phyloP scores from a whole-genome alignment of 2,888 invertebrate species.

The Neoitamus cyanurus region DNA sequence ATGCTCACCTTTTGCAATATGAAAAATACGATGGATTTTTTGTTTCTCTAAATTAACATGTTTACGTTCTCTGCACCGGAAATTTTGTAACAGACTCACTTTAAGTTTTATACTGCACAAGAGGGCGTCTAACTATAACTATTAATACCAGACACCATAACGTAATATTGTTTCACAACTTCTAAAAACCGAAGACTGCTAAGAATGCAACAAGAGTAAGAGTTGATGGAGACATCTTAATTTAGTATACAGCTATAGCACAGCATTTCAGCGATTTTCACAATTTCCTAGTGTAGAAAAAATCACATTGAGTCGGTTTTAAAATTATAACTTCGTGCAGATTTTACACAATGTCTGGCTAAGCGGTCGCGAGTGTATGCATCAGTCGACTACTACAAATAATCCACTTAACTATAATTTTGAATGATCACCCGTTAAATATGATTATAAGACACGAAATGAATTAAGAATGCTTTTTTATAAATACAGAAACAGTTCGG shows the following conservation, averaged over 20 bases:
- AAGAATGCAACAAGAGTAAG: constrained; percentile 23
- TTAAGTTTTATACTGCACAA: not conserved
- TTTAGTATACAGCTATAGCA: not conserved
- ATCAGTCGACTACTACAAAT: not conserved
- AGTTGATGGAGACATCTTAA: constrained; percentile 7
- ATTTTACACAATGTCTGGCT: not conserved
- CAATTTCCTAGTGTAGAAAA: not conserved
- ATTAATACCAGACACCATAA: constrained; percentile 17
- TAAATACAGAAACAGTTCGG: constrained; percentile 7
- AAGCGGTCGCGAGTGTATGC: not conserved
- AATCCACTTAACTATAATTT: not conserved
- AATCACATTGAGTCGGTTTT: not conserved
- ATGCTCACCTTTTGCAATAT: not conserved
- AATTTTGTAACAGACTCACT: not conserved
- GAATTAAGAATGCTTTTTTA: constrained; percentile 15
- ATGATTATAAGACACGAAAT: not conserved
- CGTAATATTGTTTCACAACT: constrained; percentile 25
- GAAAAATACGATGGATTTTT: not conserved
- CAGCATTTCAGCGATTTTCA: not conserved
- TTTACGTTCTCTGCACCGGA: constrained; percentile 2
- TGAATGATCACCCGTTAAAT: not conserved
- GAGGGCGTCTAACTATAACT: not conserved
- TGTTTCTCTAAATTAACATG: constrained; percentile 3
- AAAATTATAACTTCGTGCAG: not conserved
- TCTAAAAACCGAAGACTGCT: not conserved